A percentile compares a stretch with the other conserved stretches of the same genome.
phyloP scores from a whole-genome alignment of 2,888 invertebrate species.

The Stenichneumon culpator region DNA sequence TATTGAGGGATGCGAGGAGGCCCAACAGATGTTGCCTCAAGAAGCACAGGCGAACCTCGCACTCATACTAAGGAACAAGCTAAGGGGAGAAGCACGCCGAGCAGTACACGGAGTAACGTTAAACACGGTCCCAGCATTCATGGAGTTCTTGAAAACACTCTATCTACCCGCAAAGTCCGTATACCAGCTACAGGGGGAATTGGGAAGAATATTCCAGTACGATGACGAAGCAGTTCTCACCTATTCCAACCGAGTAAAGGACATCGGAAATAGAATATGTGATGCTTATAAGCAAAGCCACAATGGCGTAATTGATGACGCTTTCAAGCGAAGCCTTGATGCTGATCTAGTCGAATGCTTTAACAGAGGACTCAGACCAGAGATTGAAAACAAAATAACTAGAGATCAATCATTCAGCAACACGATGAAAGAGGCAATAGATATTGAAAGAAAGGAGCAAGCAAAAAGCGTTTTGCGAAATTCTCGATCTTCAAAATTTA shows the following conservation, averaged over 20 bases:
- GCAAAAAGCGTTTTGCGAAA: constrained; percentile 3
- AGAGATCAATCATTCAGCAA: not conserved
- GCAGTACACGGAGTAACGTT: too few relatives aligned
- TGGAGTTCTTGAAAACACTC: constrained; percentile 15
- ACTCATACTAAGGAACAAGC: too few relatives aligned
- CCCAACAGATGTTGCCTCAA: too few relatives aligned
- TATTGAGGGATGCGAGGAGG: too few relatives aligned
- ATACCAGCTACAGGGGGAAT: constrained; percentile 24
- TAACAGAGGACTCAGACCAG: not conserved
- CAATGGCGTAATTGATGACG: too few relatives aligned
- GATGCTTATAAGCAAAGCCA: too few relatives aligned
- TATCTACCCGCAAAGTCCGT: constrained; percentile 38
- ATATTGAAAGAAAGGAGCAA: not conserved
- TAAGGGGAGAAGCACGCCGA: too few relatives aligned
- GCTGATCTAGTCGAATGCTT: not conserved
- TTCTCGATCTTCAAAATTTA: not conserved
- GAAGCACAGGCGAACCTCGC: too few relatives aligned
- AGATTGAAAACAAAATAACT: constrained; percentile 15
- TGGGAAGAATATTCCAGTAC: constrained; percentile 25
- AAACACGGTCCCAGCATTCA: too few relatives aligned
- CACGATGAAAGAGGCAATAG: constrained; percentile 17
- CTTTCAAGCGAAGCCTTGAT: not conserved
- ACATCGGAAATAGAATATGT: constrained; percentile 7
- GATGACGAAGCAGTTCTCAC: not conserved
- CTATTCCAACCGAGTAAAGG: constrained; percentile 18